These are phyloP conservation scores for Dipodomys stephensi DNA, from an alignment of 2,113 vertebrate species.

Conservation along the genomic window DNA sequence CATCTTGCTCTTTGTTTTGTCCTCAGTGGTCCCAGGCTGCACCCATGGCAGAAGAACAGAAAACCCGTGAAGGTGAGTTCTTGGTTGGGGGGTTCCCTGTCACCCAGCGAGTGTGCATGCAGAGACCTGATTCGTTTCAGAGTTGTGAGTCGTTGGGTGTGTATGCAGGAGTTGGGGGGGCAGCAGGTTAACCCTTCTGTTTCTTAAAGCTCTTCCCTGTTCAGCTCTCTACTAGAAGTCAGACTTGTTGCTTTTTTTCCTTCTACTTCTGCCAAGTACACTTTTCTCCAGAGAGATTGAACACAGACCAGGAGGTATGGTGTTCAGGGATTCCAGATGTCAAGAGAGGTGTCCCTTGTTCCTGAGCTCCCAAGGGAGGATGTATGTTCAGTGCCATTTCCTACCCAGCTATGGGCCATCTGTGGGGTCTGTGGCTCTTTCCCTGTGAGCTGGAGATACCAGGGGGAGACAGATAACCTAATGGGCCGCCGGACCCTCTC, in stretches of 20 bases:
- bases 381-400: background rate
- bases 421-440: background rate
- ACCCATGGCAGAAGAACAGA: constrained; percentile 85
- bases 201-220: background rate
- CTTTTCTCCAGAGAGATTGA: constrained; percentile 18
- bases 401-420: background rate
- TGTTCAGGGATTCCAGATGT: constrained; percentile 5
- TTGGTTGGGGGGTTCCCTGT: background rate
- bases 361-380: background rate
- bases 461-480: background rate
- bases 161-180: background rate
- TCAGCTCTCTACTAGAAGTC: background rate
- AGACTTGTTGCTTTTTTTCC: constrained; percentile 39
- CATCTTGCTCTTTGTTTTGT: constrained; percentile 76
- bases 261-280: background rate
- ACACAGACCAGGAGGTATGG: background rate
- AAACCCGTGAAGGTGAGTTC: constrained; percentile 86
- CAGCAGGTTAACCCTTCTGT: background rate
- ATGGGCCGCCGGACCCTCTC: background rate
- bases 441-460: background rate
- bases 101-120: background rate
- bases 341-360: background rate
- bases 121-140: background rate
- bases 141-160: background rate
- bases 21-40: constrained; percentile 88